phyloP scores from a whole-genome alignment of 2,113 vertebrate genomes.

The Rallus limicola region DNA sequence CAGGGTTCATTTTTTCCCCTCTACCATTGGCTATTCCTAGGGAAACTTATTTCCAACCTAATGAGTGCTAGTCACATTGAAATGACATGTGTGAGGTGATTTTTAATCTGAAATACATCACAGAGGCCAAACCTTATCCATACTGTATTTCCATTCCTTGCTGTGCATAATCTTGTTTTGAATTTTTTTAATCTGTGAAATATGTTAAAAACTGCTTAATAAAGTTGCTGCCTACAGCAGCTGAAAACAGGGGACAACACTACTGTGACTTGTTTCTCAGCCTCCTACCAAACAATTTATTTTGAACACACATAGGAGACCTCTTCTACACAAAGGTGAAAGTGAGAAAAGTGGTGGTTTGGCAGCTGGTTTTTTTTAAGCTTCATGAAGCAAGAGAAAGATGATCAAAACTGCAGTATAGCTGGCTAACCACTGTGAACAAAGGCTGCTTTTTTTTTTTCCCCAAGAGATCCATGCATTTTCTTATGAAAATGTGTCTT shows the following conservation, averaged over 20 bases:
- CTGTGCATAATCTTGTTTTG: neutral
- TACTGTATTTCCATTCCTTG: constrained; percentile 24
- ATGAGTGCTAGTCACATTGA: neutral
- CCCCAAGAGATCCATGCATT: neutral
- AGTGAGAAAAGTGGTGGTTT: neutral
- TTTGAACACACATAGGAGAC: neutral
- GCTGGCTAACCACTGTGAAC: neutral
- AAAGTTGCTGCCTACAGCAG: neutral
- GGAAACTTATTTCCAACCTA: constrained; percentile 15
- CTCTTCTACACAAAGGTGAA: neutral
- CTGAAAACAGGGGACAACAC: neutral
- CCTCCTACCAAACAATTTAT: neutral
- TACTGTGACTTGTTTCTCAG: neutral
- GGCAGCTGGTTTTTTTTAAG: neutral
- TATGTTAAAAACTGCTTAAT: neutral
- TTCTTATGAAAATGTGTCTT: neutral
- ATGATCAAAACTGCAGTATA: neutral
- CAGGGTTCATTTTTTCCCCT: neutral
- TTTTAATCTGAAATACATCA: constrained; percentile 25
- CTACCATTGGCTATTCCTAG: neutral
- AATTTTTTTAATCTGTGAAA: neutral
- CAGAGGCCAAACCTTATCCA: neutral
- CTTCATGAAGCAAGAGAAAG: neutral
- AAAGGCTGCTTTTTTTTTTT: neutral
- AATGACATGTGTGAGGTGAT: neutral